Percentiles rank a stretch among this genome's conserved stretches.
phyloP scores from a whole-genome alignment of 2,888 invertebrate genomes.

The Antheraea assamensis region DNA sequence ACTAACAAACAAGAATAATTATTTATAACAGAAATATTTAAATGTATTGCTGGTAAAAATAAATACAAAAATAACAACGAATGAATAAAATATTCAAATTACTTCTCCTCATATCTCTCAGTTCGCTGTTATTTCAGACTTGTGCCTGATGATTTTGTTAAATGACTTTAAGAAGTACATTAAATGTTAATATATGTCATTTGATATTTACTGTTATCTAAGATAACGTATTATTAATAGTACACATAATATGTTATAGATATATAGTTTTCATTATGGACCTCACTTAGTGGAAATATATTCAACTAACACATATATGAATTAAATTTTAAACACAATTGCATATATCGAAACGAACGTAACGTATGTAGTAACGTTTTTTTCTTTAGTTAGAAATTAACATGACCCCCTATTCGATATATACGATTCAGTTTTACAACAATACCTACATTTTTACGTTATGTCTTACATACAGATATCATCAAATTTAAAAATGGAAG shows the following conservation, averaged over 20 bases:
- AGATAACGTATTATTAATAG: slow-evolving; percentile 6
- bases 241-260: slow-evolving; percentile 7
- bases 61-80: not conserved
- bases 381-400: not conserved
- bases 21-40: not conserved
- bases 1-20: not conserved
- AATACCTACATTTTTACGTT: not conserved
- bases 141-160: not conserved
- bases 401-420: not conserved
- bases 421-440: not conserved
- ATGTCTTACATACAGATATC: not conserved
- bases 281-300: slow-evolving; percentile 2
- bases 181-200: not conserved
- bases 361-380: not conserved
- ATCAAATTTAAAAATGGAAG: not conserved
- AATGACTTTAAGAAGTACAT: not conserved
- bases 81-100: not conserved
- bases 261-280: not conserved
- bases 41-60: not conserved
- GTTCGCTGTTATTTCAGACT: not conserved
- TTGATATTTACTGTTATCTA: slow-evolving; percentile 5
- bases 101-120: not conserved
- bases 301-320: not conserved
- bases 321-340: not conserved
- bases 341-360: not conserved